Evolutionary conservation across 2,797 vertebrate genomes (phyloP), one percentile per base, ranked within the genome.

Genomic region (Chiloscyllium punctatum): DNA sequence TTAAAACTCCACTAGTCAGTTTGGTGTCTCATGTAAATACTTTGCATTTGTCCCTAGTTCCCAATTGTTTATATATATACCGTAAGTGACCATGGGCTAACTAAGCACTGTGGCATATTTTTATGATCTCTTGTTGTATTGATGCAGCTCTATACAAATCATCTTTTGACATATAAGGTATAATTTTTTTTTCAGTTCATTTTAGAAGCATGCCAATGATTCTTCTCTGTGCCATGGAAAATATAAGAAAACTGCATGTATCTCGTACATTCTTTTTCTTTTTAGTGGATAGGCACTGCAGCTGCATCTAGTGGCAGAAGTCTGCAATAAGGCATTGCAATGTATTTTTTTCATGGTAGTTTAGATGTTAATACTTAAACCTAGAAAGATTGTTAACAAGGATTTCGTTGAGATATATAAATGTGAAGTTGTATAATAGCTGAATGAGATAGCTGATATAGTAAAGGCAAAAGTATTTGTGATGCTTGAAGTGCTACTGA

Each of bases 241-340:
- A 48, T 48, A n/a, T n/a, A n/a, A n/a, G n/a, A n/a, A n/a, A n/a
- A n/a, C n/a, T n/a, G n/a, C n/a, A n/a, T 48, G 42, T 79, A n/a
- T 79, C 74, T 30, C 33, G 0, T n/a, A 48, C 42, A 77, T 37
- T 79, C 74, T 15, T 11, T 77, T 79, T 79, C 37, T 3, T 90
- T 90, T 90, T 90, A 27, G 86, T 57, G 9, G 57, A 30, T 57
- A 57, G 53, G 57, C 87, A 57, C 53, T 62, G 87, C 53, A 90
- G 87, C 87, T 90, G 87, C 87, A 88, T 88, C 86, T 88, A 88
- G 86, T 88, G 86, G 86, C 51, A 88, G 86, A 57, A 51, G 53
- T 88, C 30, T 90, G 30, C 51, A 90, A 57, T 51, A 53, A 48
- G 21, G 23, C 87, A 90, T 4, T 27, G 27, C 13, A 57, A 27